Evolutionary conservation across 2,113 vertebrate genomes (phyloP).

Genomic region (Lasiurus borealis): DNA sequence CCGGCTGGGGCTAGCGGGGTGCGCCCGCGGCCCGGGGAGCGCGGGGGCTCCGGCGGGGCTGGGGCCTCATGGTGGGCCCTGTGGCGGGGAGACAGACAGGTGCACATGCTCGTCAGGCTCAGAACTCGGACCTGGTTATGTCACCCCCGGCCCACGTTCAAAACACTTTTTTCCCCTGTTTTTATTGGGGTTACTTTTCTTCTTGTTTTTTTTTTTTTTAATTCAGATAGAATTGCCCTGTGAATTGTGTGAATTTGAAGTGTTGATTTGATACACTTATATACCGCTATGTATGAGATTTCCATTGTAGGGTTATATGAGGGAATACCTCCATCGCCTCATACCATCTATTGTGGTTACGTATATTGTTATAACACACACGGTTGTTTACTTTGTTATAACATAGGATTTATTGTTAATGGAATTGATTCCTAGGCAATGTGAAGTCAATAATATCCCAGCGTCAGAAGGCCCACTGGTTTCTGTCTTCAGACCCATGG

Average conservation of each 20-base stretch:
- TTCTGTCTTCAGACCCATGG: neutral
- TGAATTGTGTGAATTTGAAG: neutral
- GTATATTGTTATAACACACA: neutral
- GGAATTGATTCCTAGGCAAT: neutral
- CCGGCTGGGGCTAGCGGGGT: constrained; percentile 79
- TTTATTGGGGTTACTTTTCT: neutral
- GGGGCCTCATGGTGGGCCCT: constrained; percentile 78
- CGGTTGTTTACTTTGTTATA: neutral
- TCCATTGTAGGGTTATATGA: neutral
- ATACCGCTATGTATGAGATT: neutral
- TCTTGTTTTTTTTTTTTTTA: too few species aligned
- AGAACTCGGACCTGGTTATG: neutral
- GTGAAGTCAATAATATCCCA: neutral
- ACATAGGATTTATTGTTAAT: neutral
- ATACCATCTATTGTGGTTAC: neutral
- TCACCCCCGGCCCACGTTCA: too few species aligned
- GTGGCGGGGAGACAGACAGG: neutral
- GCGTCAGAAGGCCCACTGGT: neutral
- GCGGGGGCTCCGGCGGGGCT: constrained; percentile 61
- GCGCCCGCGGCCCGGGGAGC: constrained; percentile 49
- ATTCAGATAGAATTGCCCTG: neutral
- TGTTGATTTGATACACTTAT: neutral
- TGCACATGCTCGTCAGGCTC: neutral
- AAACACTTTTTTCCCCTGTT: neutral
- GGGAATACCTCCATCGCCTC: neutral